Evolutionary conservation across 2,113 vertebrate genomes (phyloP).

Genomic region (Corvus hawaiiensis): DNA sequence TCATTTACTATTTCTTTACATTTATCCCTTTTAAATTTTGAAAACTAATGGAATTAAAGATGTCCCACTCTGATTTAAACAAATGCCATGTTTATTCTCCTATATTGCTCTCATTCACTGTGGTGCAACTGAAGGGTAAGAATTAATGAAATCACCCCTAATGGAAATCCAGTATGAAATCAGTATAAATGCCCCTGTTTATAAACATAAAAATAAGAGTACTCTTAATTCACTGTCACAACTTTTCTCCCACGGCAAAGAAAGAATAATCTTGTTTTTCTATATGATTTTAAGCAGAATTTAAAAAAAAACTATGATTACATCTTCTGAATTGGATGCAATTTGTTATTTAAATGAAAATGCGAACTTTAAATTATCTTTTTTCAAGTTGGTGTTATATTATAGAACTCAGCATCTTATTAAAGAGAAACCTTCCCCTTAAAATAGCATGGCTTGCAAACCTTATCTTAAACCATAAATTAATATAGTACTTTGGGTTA

Average conservation of each 20-base stretch:
- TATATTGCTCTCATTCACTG: neutral
- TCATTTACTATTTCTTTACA: neutral
- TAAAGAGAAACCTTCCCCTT: neutral
- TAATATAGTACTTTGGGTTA: neutral
- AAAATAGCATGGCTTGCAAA: neutral
- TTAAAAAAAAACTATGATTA: neutral
- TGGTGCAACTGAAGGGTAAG: neutral
- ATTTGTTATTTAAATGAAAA: constrained; percentile 37
- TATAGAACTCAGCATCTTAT: neutral
- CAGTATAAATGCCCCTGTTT: neutral
- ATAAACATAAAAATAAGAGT: neutral
- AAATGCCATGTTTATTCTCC: neutral
- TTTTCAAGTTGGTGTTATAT: neutral
- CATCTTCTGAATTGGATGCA: neutral
- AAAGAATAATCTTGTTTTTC: neutral
- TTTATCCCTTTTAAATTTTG: neutral
- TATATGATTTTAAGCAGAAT: neutral
- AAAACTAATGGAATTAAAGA: neutral
- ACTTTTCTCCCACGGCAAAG: neutral
- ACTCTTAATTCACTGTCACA: neutral
- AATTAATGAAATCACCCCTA: neutral
- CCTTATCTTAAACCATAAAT: neutral
- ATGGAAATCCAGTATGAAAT: neutral
- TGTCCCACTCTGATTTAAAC: neutral
- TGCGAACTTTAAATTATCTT: neutral